Percentiles rank a stretch among this genome's conserved stretches.
phyloP scores from a whole-genome alignment of 2,113 vertebrate genomes.

The Cranoglanis bouderius region DNA sequence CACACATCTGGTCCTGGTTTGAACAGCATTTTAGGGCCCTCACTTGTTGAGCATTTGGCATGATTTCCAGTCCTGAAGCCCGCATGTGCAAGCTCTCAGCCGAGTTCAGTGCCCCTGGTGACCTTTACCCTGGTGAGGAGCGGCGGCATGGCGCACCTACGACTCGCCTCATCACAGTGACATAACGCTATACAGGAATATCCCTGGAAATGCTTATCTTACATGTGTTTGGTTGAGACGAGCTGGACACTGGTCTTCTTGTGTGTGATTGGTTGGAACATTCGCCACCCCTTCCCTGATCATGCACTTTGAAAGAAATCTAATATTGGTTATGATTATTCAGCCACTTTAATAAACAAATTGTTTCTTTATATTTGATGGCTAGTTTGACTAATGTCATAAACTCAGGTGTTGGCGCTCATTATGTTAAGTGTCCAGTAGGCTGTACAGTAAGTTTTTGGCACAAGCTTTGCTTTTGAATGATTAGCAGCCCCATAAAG shows the following conservation, averaged over 20 bases:
- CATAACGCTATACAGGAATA: neutral
- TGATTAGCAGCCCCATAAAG: neutral
- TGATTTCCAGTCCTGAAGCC: neutral
- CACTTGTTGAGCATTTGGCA: conserved; percentile 49
- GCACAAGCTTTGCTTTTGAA: neutral
- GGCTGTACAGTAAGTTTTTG: neutral
- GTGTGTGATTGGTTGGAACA: conserved; percentile 23
- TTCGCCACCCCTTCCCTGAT: conserved; percentile 32
- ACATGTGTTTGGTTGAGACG: neutral
- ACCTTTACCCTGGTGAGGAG: conserved; percentile 27
- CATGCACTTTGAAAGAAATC: neutral
- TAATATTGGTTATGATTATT: neutral
- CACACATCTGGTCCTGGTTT: conserved; percentile 72
- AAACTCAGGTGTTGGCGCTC: neutral
- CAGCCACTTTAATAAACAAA: neutral
- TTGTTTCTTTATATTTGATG: neutral
- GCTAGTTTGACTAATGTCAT: neutral
- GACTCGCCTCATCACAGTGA: conserved; percentile 21
- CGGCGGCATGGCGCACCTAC: neutral
- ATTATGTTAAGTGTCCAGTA: neutral
- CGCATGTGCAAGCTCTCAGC: neutral
- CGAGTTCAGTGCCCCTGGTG: conserved; percentile 12
- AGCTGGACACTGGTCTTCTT: neutral
- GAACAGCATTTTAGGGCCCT: conserved; percentile 24
- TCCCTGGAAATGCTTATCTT: neutral